Evolutionary conservation across 2,888 invertebrate species (phyloP), one percentile per base, ranked within the genome.

Genomic region (Troglohyphantes excavatus): DNA sequence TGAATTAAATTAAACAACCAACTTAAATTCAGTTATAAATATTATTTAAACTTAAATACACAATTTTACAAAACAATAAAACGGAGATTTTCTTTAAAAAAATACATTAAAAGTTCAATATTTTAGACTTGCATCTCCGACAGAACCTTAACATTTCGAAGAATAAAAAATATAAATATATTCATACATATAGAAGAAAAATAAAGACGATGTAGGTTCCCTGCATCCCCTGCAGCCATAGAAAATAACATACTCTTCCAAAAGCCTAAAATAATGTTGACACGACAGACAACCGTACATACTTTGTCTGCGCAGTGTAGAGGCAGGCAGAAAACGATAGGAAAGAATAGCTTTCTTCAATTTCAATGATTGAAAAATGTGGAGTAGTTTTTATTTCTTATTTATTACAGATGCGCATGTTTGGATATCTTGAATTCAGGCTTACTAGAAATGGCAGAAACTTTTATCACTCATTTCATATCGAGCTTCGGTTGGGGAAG

Each of bases 301-400:
- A 53, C n/a, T 53, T 13, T 53, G 17, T 53, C 17, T n/a, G 17
- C 53, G 13, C 5, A 13, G n/a, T 53, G 1, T 13, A 17, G 5
- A 13, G n/a, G 53, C 17, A 63, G 19, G n/a, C 21, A 61, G 6
- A 79, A 46, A 43, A 79, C 21, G 19, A 29, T 26, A 61, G 27
- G 33, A 26, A 46, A 19, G 43, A 67, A 79, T 39, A 26, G 46
- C 26, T 53, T 68, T 46, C 46, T 79, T 79, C 79, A 43, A 67
- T 79, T 67, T 67, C 79, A 19, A 68, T 46, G 79, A 81, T 81
- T 46, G 68, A 53, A 53, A 53, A 53, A 53, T 53, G 53, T n/a
- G 5, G 53, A 53, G n/a, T n/a, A 17, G 17, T n/a, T 53, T 53
- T 53, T 53, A n/a, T 53, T 53, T 53, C n/a, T 53, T 53, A 53